Conservation (phyloP, 1,140 invertebrate genomes). For the Temnothorax longispinosus region DNA sequence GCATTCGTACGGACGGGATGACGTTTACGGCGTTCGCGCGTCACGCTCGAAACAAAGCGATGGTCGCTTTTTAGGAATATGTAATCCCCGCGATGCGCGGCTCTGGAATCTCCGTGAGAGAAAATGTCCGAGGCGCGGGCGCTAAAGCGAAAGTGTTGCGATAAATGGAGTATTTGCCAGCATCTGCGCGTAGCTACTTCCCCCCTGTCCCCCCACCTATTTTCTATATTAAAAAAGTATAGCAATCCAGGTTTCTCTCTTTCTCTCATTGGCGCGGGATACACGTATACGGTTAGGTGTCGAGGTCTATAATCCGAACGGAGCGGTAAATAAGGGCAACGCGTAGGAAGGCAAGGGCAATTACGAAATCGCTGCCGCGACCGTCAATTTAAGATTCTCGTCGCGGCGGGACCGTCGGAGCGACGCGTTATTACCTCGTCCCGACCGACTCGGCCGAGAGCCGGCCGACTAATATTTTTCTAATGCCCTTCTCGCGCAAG, state of each 20-base stretch:
- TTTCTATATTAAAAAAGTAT: not conserved
- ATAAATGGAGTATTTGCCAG: not conserved
- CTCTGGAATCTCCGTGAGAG: not conserved
- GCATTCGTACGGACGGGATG: conserved; percentile 11
- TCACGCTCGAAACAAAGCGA: not conserved
- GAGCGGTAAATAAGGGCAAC: conserved; percentile 34
- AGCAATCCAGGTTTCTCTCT: not conserved
- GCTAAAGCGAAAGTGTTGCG: not conserved
- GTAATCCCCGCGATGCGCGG: not conserved
- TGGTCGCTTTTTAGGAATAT: conserved; percentile 32
- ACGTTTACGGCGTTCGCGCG: conserved; percentile 16
- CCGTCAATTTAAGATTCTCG: conserved; percentile 48
- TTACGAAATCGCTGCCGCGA: conserved; percentile 52
- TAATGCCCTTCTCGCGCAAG: conserved; percentile 30
- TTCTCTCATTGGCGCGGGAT: not conserved
- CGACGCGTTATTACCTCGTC: conserved; percentile 48
- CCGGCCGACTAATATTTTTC: conserved; percentile 46
- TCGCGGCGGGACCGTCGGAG: conserved; percentile 30
- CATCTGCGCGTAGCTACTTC: not conserved
- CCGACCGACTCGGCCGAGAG: not conserved
- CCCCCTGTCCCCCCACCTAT: not conserved
- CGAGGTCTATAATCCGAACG: conserved; percentile 10
- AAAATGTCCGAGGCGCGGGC: not conserved
- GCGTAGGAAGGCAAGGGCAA: conserved; percentile 22
- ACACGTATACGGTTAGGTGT: not conserved